phyloP scores from a whole-genome alignment of 1,140 invertebrate genomes.

The Drosophila rhopaloa region DNA sequence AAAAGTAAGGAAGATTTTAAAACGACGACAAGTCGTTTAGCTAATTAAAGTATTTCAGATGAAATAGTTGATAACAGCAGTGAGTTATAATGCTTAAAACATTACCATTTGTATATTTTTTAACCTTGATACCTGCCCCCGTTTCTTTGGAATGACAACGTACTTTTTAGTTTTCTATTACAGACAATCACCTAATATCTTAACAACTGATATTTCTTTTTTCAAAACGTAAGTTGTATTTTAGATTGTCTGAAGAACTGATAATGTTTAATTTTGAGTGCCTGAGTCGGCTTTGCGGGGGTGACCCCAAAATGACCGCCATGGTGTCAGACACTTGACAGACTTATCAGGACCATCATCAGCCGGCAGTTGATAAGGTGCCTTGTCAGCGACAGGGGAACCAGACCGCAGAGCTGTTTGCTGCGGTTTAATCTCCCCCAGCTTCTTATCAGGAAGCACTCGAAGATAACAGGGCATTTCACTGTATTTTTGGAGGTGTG shows the following conservation, averaged over 20 bases:
- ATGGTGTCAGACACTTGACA: constrained; percentile 47
- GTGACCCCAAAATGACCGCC: constrained; percentile 76
- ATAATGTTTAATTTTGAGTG: neutral
- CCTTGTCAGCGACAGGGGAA: constrained; percentile 22
- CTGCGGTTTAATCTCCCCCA: constrained; percentile 33
- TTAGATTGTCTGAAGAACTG: neutral
- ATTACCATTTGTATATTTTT: too few species aligned
- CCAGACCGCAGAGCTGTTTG: constrained; percentile 19
- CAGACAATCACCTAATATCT: too few species aligned
- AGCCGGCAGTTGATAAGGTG: constrained; percentile 39
- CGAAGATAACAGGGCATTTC: constrained; percentile 15
- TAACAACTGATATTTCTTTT: too few species aligned
- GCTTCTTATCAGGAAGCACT: constrained; percentile 36
- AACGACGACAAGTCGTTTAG: too few species aligned
- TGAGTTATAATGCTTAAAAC: too few species aligned
- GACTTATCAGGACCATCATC: constrained; percentile 58
- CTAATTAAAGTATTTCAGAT: too few species aligned
- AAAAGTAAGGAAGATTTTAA: too few species aligned
- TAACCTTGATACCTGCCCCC: too few species aligned
- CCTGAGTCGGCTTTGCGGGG: neutral
- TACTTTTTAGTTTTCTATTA: too few species aligned
- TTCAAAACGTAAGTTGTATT: neutral
- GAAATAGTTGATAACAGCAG: too few species aligned
- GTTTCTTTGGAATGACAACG: too few species aligned
- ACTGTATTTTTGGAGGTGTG: constrained; percentile 7